These are phyloP conservation scores for Prochilodus magdalenae DNA, from an alignment of 2,113 vertebrate species.

Conservation along the genomic window DNA sequence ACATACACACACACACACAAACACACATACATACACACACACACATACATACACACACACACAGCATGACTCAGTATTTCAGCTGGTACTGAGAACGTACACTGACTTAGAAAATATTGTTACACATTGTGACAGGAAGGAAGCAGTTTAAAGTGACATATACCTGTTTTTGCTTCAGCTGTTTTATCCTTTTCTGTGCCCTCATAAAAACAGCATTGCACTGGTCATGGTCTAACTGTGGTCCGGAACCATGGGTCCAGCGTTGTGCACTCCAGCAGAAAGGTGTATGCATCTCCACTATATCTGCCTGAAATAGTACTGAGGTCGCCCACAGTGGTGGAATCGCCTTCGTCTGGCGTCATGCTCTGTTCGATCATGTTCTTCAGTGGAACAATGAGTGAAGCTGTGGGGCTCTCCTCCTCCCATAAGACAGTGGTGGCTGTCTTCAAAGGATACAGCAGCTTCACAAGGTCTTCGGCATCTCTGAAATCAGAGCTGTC, in stretches of 20 bases:
- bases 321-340: slow-evolving; percentile 17
- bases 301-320: slow-evolving; percentile 10
- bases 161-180: slow-evolving; percentile 13
- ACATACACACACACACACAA: too few relatives aligned
- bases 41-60: too few relatives aligned
- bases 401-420: background rate
- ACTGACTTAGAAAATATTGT: too few relatives aligned
- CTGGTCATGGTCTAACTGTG: slow-evolving; percentile 26
- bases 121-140: too few relatives aligned
- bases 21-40: too few relatives aligned
- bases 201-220: background rate
- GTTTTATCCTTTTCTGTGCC: background rate
- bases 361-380: slow-evolving; percentile 20
- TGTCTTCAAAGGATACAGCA: too few relatives aligned
- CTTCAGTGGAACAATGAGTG: slow-evolving; percentile 30
- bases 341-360: slow-evolving; percentile 26
- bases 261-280: slow-evolving; percentile 13
- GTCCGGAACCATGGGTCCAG: slow-evolving; percentile 8
- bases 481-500: background rate
- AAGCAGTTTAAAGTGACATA: background rate
- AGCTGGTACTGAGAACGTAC: too few relatives aligned
- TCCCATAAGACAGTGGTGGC: too few relatives aligned
- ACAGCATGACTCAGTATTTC: too few relatives aligned
- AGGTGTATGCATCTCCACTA: slow-evolving; percentile 21
- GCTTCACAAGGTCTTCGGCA: slow-evolving; percentile 22